Conservation (phyloP, 1,140 invertebrate genomes). For the Pseudomyrmex gracilis region DNA sequence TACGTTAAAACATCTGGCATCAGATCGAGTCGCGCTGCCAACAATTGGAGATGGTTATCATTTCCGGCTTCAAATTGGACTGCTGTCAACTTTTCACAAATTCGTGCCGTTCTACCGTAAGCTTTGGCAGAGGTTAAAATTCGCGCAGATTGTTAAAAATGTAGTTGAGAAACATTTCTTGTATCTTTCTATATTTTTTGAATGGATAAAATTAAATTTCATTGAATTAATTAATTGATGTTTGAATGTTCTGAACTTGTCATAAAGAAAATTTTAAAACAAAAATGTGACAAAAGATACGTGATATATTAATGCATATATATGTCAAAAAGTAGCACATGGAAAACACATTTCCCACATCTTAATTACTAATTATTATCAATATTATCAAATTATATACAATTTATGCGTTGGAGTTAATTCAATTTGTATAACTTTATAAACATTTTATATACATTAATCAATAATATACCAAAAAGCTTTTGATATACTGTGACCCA, state of each 20-base stretch:
- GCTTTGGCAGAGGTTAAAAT: not conserved
- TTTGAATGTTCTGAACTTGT: no score
- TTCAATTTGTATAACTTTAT: constrained; percentile 6
- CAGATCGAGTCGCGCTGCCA: constrained; percentile 54
- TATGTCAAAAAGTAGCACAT: no score
- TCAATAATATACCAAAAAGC: constrained; percentile 20
- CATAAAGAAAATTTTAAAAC: no score
- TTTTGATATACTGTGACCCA: not conserved
- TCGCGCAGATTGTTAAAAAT: constrained; percentile 1
- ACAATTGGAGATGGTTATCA: constrained; percentile 61
- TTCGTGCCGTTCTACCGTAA: constrained; percentile 2
- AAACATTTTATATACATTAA: constrained; percentile 8
- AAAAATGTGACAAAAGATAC: no score
- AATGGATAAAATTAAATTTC: no score
- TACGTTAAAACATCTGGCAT: constrained; percentile 54
- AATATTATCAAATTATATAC: not conserved
- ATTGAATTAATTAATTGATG: no score
- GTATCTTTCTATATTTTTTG: not conserved
- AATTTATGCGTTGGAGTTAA: not conserved
- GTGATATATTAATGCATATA: no score
- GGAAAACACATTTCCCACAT: no score
- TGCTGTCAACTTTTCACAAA: constrained; percentile 50
- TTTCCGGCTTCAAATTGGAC: constrained; percentile 49
- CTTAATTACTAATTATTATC: not conserved
- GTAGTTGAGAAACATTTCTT: not conserved